These are phyloP conservation scores for Mionectes macconnelli DNA, from an alignment of 2,113 vertebrate species.

Conservation along the genomic window DNA sequence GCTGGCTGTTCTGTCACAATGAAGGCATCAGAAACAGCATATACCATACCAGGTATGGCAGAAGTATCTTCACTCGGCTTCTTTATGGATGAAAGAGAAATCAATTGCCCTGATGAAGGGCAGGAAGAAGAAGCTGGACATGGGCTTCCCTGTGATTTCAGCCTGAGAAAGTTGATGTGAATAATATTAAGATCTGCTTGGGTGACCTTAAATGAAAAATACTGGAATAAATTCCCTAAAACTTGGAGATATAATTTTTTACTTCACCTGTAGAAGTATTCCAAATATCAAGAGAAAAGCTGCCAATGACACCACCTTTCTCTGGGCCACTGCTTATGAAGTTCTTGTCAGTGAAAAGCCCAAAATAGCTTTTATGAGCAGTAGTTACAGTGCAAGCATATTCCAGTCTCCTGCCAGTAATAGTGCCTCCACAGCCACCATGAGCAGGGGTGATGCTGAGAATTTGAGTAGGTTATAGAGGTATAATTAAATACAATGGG, in stretches of 20 bases:
- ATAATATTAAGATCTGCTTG: background rate
- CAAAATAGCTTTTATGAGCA: background rate
- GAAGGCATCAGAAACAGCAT: background rate
- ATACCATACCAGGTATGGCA: rapidly evolving
- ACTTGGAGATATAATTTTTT: background rate
- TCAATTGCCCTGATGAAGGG: background rate
- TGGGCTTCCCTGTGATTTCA: background rate
- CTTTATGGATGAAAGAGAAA: background rate
- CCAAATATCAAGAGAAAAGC: background rate
- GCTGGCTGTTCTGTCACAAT: background rate
- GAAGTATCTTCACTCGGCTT: background rate
- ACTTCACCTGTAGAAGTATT: background rate
- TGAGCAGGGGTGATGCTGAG: background rate
- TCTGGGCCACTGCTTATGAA: background rate
- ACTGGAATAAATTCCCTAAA: background rate
- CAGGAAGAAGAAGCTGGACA: background rate
- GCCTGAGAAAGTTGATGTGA: background rate
- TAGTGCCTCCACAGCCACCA: background rate
- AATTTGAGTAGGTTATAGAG: background rate
- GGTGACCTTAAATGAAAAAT: background rate
- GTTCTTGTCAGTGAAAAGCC: background rate
- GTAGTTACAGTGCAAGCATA: background rate
- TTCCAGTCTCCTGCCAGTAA: background rate
- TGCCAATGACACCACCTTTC: background rate
- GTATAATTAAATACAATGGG: background rate